Conservation (phyloP, 2,888 invertebrate species). For the Rhaphigaster nebulosa region DNA sequence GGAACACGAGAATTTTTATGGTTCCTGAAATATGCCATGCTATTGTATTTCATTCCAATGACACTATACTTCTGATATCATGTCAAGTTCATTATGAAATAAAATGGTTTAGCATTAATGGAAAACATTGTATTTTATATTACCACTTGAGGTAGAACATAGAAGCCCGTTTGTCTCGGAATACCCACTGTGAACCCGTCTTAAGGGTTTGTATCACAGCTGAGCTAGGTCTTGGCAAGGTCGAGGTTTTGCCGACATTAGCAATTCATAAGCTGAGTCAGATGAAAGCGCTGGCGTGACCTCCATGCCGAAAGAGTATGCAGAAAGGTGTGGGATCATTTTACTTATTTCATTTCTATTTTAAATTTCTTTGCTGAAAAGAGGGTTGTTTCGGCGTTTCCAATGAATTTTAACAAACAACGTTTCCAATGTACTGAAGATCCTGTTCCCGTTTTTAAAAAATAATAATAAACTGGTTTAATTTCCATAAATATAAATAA, state of each 20-base stretch:
- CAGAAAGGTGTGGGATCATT: background rate
- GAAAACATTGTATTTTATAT: background rate
- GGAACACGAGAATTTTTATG: too few relatives aligned
- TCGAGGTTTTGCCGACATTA: slow-evolving; percentile 11
- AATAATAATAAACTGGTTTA: too few relatives aligned
- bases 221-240: background rate
- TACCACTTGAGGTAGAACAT: background rate
- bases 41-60: too few relatives aligned
- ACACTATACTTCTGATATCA: too few relatives aligned
- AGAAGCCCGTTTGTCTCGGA: background rate
- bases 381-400: background rate
- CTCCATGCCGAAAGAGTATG: background rate
- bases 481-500: too few relatives aligned
- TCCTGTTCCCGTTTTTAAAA: too few relatives aligned
- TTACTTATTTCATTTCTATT: slow-evolving; percentile 25
- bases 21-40: too few relatives aligned
- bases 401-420: background rate
- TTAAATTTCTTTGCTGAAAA: background rate
- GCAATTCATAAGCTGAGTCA: background rate
- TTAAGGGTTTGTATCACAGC: background rate
- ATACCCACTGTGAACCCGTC: background rate
- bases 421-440: background rate
- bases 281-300: slow-evolving; percentile 20
- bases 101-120: too few relatives aligned
- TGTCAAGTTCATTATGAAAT: background rate